Base-by-base conservation (phyloP, 2,888 invertebrate species). In the Brassicogethes aeneus region DNA sequence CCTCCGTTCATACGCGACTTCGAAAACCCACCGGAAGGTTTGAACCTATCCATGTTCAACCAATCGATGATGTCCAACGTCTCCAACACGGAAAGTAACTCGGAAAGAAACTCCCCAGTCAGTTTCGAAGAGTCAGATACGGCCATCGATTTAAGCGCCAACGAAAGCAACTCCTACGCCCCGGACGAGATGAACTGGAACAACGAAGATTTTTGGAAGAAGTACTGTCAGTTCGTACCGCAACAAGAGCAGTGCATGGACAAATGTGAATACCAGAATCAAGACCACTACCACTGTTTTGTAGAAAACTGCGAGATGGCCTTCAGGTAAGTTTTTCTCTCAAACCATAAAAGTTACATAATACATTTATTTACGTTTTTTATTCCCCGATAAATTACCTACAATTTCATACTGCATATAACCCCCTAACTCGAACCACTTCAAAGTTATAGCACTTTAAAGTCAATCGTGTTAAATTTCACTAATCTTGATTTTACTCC, bases 201-300 rank as follows among this genome's bases (percentile, higher is more conserved):
- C 50, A 63, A 66, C 45, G 75, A 76, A 49, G 76, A 77, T 46
- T 68, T 71, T 23, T 77, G 76, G 77, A 69, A 71, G 54, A 74
- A 71, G 46, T 77, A 74, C 52, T 69, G 75, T 37, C 71, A 73
- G 41, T 70, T 72, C 65, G 72, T 64, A 33, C 57, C 59, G 0
- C 55, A 61, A 30, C 58, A 60, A 36, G 67, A 68, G 23, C 47
- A 42, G n/a, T 59, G 55, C 35, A 50, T 45, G 5, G 58, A 58
- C 1, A 68, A 71, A 42, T 80, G 80, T 58, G 73, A 74, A 57
- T 77, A 79, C 45, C 73, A 79, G 14, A 79, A 80, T 54, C 81
- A 82, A 50, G 91, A 91, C 47, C 93, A 93, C 61, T 90, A 85
- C 62, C 92, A 93, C 57, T 93, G 93, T 65, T 75, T 82, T 48